A percentile compares a stretch with the other conserved stretches of the same genome.
Conservation (phyloP, 2,797 vertebrate species). For the Macropodus opercularis region DNA sequence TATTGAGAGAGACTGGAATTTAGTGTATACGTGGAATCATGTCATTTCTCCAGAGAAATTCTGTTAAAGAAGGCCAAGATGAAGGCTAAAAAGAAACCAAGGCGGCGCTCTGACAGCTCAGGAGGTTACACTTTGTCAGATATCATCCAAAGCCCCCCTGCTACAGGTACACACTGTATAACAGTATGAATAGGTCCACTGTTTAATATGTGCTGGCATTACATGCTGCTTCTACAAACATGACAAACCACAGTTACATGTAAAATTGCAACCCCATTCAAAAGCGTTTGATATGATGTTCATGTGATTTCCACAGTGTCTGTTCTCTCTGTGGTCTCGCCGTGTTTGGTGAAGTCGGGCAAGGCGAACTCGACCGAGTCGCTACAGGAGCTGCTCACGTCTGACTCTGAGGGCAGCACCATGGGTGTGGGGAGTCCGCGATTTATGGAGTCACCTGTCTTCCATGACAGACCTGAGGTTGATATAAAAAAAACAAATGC, state of each 20-base stretch:
- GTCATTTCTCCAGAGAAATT: conserved; percentile 80
- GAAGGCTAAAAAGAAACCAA: conserved; percentile 93
- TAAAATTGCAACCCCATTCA: not conserved
- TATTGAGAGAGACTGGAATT: too few species aligned
- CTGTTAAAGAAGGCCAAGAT: conserved; percentile 91
- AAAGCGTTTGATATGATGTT: conserved; percentile 1
- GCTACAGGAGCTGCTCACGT: conserved; percentile 93
- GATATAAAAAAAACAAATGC: not conserved
- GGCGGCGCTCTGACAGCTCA: conserved; percentile 92
- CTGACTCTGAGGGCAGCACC: conserved; percentile 96
- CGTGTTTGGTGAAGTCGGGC: conserved; percentile 82
- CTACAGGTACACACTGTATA: conserved; percentile 80
- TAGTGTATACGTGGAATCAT: too few species aligned
- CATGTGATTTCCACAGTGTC: not conserved
- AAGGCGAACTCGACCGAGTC: conserved; percentile 92
- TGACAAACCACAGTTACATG: not conserved
- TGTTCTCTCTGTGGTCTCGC: conserved; percentile 55
- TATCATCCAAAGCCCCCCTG: conserved; percentile 90
- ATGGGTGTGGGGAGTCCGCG: conserved; percentile 89
- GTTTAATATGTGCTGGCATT: not conserved
- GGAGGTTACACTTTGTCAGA: conserved; percentile 96
- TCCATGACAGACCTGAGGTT: conserved; percentile 86
- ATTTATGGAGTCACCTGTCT: conserved; percentile 91
- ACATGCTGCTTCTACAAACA: not conserved
- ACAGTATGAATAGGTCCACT: too few species aligned